Percentiles rank a stretch among this genome's conserved stretches.
phyloP scores from a whole-genome alignment of 2,797 vertebrate species.

The Urophycis tenuis region DNA sequence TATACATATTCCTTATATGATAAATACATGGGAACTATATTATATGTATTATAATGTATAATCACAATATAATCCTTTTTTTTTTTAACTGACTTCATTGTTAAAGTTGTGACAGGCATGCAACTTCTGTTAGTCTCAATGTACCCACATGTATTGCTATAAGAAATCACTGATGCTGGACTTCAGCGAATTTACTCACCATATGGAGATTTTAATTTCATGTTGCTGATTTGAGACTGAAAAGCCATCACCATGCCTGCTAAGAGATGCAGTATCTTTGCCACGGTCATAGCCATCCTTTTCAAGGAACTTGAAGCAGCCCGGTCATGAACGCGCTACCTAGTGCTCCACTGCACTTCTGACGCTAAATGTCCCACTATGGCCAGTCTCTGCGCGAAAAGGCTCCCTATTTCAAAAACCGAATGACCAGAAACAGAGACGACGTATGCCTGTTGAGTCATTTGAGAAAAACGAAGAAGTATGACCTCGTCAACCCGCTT shows the following conservation, averaged over 20 bases:
- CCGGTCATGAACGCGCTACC: conserved; percentile 3
- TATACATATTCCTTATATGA: not conserved
- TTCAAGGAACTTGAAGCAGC: not conserved
- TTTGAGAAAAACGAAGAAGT: not conserved
- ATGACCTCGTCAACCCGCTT: not conserved
- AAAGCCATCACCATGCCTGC: conserved; percentile 48
- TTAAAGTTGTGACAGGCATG: not conserved
- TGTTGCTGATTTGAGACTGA: conserved; percentile 44
- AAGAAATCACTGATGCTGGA: not conserved
- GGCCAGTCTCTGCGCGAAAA: not conserved
- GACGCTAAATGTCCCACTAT: not conserved
- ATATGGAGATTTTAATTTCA: conserved; percentile 26
- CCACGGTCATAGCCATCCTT: conserved; percentile 33
- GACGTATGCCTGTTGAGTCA: not conserved
- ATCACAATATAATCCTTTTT: too few relatives aligned
- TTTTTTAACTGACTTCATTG: not conserved
- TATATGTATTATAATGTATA: too few relatives aligned
- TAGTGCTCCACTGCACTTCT: conserved; percentile 6
- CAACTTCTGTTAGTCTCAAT: not conserved
- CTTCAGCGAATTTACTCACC: conserved; percentile 52
- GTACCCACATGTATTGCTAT: not conserved
- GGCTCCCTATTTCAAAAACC: not conserved
- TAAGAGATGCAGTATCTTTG: conserved; percentile 33
- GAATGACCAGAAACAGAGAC: not conserved
- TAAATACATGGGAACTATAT: not conserved